Conservation (phyloP, 1,140 invertebrate genomes). For the Phocides pigmalion region DNA sequence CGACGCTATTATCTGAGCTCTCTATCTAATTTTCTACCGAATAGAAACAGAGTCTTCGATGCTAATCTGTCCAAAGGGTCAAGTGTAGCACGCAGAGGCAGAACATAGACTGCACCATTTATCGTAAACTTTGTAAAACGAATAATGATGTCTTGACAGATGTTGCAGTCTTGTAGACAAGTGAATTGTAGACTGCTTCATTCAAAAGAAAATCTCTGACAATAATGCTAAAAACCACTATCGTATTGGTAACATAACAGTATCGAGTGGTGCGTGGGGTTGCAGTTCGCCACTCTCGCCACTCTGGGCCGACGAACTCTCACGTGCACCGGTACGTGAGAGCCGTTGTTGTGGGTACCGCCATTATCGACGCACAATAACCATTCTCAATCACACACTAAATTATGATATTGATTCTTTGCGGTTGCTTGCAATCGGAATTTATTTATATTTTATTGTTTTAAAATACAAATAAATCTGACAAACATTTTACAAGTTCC, state of each 20-base stretch:
- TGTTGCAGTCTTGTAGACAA: too few relatives aligned
- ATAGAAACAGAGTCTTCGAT: neutral
- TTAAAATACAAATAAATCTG: neutral
- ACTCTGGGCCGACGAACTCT: neutral
- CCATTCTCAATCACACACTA: too few relatives aligned
- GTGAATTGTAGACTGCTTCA: too few relatives aligned
- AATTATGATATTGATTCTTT: neutral
- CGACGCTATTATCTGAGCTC: slow-evolving; percentile 2
- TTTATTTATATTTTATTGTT: slow-evolving; percentile 12
- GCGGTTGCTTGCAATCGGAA: neutral
- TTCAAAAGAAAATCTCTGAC: too few relatives aligned
- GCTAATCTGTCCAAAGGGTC: too few relatives aligned
- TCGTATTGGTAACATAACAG: too few relatives aligned
- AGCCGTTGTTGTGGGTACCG: too few relatives aligned
- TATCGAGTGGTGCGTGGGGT: neutral
- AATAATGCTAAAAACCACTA: too few relatives aligned
- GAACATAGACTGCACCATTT: neutral
- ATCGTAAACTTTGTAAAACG: neutral
- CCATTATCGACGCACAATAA: too few relatives aligned
- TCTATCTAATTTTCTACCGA: neutral
- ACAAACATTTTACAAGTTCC: neutral
- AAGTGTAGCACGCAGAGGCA: too few relatives aligned
- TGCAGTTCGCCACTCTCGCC: too few relatives aligned
- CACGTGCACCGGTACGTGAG: neutral
- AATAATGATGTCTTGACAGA: too few relatives aligned